Base-by-base conservation (phyloP, 1,140 invertebrate genomes). In the Drosophila chauvacae region DNA sequence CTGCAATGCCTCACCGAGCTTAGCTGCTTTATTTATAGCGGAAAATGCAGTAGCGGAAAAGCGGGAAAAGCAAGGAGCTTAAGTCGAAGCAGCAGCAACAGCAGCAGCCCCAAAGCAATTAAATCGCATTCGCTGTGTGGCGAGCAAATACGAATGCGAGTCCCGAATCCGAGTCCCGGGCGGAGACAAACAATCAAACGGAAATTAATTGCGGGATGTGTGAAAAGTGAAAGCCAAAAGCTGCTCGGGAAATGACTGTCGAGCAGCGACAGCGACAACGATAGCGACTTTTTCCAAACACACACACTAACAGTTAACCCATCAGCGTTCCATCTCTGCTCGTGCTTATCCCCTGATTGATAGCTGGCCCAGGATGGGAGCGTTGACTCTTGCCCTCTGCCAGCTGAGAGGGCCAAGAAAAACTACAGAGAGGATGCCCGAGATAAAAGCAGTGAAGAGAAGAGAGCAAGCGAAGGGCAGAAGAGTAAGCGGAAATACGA, bases 181-280 rank as follows among this genome's bases (percentile, higher is more conserved):
- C 63, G 51, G 74, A 82, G 77, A 59, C 82, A 87, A 87, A 86
- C 83, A 86, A 87, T 88, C 83, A 83, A 88, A 77, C 84, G 83
- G 84, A 87, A 87, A 87, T 87, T 87, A 87, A 88, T 88, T 83
- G 80, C 80, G 55, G 60, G 13, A 68, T 82, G 82, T 81, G 83
- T 64, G 75, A 82, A 87, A 86, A 86, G 79, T 82, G 79, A 86
- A 81, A 85, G 78, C 39, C 74, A 41, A 74, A 64, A 77, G 66
- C 81, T 72, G 35, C 23, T 48, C 20, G 33, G 39, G 48, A 53
- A 76, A 59, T 59, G 47, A 53, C 35, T 76, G 72, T 45, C 56
- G 18, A 72, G 47, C 70, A 20, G 47, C 28, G 47, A 20, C 13
- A 26, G 30, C 4, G 10, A 35, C 50, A 28, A 23, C 45, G 14